These are phyloP conservation scores for Drosophila leonis DNA, from an alignment of 2,888 invertebrate genomes.

Conservation along the genomic window DNA sequence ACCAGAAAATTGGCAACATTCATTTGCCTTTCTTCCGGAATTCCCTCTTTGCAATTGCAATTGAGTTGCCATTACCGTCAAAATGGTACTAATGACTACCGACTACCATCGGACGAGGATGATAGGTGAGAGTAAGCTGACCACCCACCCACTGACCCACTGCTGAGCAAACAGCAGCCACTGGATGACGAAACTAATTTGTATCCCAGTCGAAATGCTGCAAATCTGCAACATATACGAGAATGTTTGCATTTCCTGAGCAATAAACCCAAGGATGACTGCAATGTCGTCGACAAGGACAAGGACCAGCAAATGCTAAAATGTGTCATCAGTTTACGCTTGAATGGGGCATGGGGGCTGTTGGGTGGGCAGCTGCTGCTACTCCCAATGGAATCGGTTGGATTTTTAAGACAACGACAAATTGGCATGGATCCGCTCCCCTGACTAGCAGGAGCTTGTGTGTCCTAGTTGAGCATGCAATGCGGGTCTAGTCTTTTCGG, in stretches of 20 bases:
- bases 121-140: constrained; percentile 4
- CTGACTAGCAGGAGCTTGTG: background rate
- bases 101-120: constrained; percentile 17
- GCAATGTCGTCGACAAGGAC: constrained; percentile 42
- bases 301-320: constrained; percentile 62
- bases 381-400: background rate
- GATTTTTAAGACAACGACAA: constrained; percentile 3
- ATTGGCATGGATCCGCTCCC: background rate
- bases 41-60: constrained; percentile 11
- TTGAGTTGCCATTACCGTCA: constrained; percentile 58
- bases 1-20: constrained; percentile 30
- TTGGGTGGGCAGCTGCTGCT: constrained; percentile 2
- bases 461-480: constrained; percentile 15
- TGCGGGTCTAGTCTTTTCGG: constrained; percentile 17
- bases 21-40: constrained; percentile 24
- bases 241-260: constrained; percentile 74
- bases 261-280: constrained; percentile 74
- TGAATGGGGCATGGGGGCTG: constrained; percentile 30
- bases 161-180: constrained; percentile 41
- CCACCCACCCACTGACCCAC: constrained; percentile 13
- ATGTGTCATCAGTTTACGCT: constrained; percentile 66
- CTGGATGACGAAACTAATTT: constrained; percentile 60
- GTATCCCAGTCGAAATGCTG: constrained; percentile 48
- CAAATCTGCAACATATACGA: constrained; percentile 59
- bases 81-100: constrained; percentile 71